These are phyloP conservation scores for Pluvianellus socialis DNA, from an alignment of 2,113 vertebrate genomes.

Conservation along the genomic window DNA sequence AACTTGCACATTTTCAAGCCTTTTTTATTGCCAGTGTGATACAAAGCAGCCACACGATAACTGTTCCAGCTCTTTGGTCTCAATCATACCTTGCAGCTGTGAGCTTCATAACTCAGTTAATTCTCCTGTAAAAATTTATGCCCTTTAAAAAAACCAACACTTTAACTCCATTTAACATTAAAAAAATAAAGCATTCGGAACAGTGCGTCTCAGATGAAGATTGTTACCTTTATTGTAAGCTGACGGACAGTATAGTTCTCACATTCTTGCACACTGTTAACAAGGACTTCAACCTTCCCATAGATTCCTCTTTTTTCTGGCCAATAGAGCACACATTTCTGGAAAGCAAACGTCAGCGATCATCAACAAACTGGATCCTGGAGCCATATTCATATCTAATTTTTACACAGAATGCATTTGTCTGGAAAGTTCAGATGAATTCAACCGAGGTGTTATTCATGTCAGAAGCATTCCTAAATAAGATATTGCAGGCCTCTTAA, in stretches of 20 bases:
- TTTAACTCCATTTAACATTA: background rate
- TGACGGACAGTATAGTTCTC: slow-evolving; percentile 88
- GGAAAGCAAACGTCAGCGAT: background rate
- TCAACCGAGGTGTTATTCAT: background rate
- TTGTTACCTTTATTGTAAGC: slow-evolving; percentile 89
- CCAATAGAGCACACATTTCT: slow-evolving; percentile 98
- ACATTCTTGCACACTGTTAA: slow-evolving; percentile 83
- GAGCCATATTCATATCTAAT: background rate
- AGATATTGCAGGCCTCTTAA: background rate
- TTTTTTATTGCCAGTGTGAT: background rate
- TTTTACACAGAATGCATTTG: background rate
- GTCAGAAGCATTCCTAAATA: background rate
- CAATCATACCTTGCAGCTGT: background rate
- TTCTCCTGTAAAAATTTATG: background rate
- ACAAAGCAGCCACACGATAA: background rate
- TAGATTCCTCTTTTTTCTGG: slow-evolving; percentile 95
- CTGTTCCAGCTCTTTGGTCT: background rate
- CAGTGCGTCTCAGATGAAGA: background rate
- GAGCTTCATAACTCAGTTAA: background rate
- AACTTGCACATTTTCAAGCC: background rate
- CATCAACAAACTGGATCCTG: background rate
- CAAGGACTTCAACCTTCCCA: slow-evolving; percentile 90
- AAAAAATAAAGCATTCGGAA: background rate
- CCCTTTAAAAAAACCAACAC: background rate
- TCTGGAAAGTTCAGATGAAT: background rate